These are phyloP conservation scores for Vimba vimba DNA, from an alignment of 2,113 vertebrate species.

Conservation along the genomic window DNA sequence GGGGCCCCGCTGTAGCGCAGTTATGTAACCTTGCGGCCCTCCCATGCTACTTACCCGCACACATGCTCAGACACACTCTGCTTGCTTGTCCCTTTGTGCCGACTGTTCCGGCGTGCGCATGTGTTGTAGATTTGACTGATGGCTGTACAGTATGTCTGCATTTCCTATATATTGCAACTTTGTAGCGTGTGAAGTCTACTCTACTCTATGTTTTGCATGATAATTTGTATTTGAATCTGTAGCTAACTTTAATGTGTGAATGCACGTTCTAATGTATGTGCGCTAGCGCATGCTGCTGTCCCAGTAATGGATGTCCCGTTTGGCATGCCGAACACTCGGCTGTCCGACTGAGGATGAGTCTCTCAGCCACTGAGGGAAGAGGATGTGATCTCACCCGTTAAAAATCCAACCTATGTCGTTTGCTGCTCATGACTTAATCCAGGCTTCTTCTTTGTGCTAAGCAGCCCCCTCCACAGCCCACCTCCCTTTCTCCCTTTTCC, in stretches of 20 bases:
- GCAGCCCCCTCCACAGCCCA: constrained; percentile 62
- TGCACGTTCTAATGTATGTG: neutral
- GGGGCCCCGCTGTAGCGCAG: constrained; percentile 44
- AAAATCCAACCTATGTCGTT: constrained; percentile 90
- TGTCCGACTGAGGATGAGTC: constrained; percentile 75
- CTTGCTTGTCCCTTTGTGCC: constrained; percentile 36
- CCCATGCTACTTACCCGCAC: constrained; percentile 37
- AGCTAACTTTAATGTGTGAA: neutral
- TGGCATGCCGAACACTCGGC: constrained; percentile 68
- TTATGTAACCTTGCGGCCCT: constrained; percentile 44
- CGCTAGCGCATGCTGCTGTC: constrained; percentile 62
- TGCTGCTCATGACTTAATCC: constrained; percentile 84
- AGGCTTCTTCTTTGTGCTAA: constrained; percentile 81
- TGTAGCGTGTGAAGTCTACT: neutral
- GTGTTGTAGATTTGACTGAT: constrained; percentile 34
- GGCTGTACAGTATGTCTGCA: neutral
- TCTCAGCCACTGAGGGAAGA: constrained; percentile 82
- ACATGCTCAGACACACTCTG: constrained; percentile 36
- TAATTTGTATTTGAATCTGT: neutral
- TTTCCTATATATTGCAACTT: constrained; percentile 5
- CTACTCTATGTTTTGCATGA: neutral
- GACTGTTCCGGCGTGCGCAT: constrained; percentile 23
- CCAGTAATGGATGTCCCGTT: constrained; percentile 64
- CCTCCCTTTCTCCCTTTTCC: constrained; percentile 60
- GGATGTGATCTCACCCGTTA: constrained; percentile 91